Base-by-base conservation (phyloP, 2,113 vertebrate species). In the Pitta sordida region DNA sequence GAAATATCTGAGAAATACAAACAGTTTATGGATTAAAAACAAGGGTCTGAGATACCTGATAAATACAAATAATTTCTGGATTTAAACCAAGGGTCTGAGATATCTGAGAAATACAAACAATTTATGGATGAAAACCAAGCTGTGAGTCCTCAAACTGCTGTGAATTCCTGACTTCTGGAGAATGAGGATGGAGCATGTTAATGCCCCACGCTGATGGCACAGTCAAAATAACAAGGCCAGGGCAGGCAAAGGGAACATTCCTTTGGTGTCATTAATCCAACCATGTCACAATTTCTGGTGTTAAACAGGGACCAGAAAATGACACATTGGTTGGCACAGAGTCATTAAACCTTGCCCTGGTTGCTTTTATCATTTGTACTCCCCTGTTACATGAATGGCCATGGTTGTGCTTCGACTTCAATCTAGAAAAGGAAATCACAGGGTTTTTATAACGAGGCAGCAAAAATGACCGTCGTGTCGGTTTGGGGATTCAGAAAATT, bases 91-190 rank as follows among this genome's bases (percentile, higher is more conserved):
- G n/a, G n/a, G n/a, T n/a, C 41, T 46, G n/a, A 70, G 74, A 58
- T 63, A 93, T 91, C 70, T 58, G 63, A 91, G 67, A 73, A 80
- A 93, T 77, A 58, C 63, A 46, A n/a, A n/a, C n/a, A n/a, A n/a
- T n/a, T n/a, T n/a, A 37, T 74, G 93, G 92, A 94, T 96, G 93
- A 95, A 93, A 93, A 89, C 49, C 87, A 84, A 90, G 49, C 67
- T 85, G 29, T 60, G 79, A 94, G 88, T 65, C 67, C 75, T 63
- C 30, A 65, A 83, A 88, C 79, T 91, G 78, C 79, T 76, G 63
- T 53, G 85, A 91, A 95, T 94, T 90, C 88, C 73, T 95, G 87
- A 52, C 94, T 85, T 94, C 79, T 94, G 76, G 49, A 76, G 90
- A 51, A 69, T 20, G 64, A 86, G 64, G 63, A 71, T 32, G 86